phyloP scores from a whole-genome alignment of 2,797 vertebrate species.

The Pseudochirops cupreus region DNA sequence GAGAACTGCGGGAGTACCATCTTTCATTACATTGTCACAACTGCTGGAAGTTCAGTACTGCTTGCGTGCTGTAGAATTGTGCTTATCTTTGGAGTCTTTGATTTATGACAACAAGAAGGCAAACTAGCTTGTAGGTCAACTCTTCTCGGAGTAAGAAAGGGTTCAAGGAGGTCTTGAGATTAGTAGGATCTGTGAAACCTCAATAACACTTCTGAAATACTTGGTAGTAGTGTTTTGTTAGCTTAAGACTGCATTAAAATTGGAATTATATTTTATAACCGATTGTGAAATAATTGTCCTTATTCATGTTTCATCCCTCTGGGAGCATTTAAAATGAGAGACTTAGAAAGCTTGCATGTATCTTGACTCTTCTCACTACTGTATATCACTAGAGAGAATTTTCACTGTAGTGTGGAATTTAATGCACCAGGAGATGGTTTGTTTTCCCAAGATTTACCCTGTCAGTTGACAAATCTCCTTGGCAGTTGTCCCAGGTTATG shows the following conservation, averaged over 20 bases:
- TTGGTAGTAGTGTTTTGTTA: background rate
- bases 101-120: constrained; percentile 14
- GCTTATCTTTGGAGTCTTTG: background rate
- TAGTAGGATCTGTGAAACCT: constrained; percentile 12
- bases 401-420: accelerated
- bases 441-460: background rate
- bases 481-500: background rate
- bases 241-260: background rate
- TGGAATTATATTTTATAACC: background rate
- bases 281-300: background rate
- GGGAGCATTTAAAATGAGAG: constrained; percentile 36
- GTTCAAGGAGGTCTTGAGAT: constrained; percentile 48
- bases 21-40: background rate
- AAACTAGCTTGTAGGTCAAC: background rate
- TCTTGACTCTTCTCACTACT: background rate
- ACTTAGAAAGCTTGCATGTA: background rate
- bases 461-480: background rate
- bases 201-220: background rate
- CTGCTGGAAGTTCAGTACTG: background rate
- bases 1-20: accelerated
- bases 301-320: background rate
- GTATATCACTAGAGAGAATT: background rate
- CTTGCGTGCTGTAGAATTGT: background rate
- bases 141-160: background rate
- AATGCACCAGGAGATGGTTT: background rate